These are phyloP conservation scores for Calliopum simillimum DNA, from an alignment of 2,888 invertebrate genomes.

Conservation along the genomic window DNA sequence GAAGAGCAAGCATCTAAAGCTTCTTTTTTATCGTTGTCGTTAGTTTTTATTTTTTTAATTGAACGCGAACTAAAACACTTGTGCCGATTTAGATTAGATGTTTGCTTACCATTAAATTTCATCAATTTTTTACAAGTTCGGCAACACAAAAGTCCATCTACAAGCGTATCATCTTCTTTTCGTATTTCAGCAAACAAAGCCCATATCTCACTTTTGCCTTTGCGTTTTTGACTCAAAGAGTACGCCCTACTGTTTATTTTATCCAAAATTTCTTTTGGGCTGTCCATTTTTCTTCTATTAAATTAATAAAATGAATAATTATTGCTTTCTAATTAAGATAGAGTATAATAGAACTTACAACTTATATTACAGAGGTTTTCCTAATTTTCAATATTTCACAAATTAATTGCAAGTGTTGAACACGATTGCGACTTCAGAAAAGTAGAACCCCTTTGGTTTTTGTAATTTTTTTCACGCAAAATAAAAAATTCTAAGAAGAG, in stretches of 20 bases:
- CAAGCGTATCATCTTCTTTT: conserved; percentile 16
- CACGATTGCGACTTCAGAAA: too few relatives aligned
- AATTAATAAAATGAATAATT: too few relatives aligned
- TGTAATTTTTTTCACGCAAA: too few relatives aligned
- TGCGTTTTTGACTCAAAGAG: background rate
- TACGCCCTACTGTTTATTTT: conserved; percentile 3
- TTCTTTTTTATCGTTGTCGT: background rate
- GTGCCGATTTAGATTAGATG: background rate
- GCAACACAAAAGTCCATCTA: conserved; percentile 13
- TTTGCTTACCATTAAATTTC: background rate
- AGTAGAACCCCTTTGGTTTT: too few relatives aligned
- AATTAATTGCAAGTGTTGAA: too few relatives aligned
- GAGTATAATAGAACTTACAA: too few relatives aligned
- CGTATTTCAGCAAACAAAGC: conserved; percentile 8
- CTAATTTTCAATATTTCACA: too few relatives aligned
- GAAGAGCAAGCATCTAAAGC: background rate
- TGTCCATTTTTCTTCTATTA: conserved; percentile 11
- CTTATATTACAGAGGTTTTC: too few relatives aligned
- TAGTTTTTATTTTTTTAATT: conserved; percentile 10
- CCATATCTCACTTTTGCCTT: conserved; percentile 23
- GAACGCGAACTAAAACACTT: background rate
- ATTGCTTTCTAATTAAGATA: too few relatives aligned
- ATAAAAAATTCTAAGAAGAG: too few relatives aligned
- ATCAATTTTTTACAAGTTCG: background rate
- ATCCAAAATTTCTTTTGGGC: background rate